Percentiles rank a stretch among this genome's conserved stretches.
Conservation (phyloP, 2,888 invertebrate genomes). For the Acrobasis suavella region DNA sequence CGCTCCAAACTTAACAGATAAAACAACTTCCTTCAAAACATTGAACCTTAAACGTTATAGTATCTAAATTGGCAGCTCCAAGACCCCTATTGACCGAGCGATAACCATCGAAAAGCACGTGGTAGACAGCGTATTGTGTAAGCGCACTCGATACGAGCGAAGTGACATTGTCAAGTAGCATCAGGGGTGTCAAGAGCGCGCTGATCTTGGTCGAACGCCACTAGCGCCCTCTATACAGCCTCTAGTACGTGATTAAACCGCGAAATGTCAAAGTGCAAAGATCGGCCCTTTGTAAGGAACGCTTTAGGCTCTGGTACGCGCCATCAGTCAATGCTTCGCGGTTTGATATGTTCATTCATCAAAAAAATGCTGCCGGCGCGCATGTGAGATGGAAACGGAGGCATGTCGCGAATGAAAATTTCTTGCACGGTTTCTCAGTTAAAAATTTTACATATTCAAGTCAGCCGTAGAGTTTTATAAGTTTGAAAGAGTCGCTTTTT, state of each 20-base stretch:
- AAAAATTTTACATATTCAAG: constrained; percentile 32
- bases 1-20: too few species aligned
- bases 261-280: constrained; percentile 82
- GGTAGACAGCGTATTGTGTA: constrained; percentile 23
- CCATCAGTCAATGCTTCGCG: constrained; percentile 63
- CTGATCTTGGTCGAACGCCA: constrained; percentile 59
- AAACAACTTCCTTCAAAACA: not conserved
- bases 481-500: too few species aligned
- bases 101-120: constrained; percentile 22
- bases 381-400: constrained; percentile 28
- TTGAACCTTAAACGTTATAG: not conserved
- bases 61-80: constrained; percentile 14
- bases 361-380: constrained; percentile 59
- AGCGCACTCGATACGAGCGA: constrained; percentile 34
- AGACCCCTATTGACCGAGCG: constrained; percentile 18
- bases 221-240: constrained; percentile 64
- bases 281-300: constrained; percentile 65
- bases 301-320: constrained; percentile 40
- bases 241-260: constrained; percentile 80
- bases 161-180: constrained; percentile 68
- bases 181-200: constrained; percentile 70
- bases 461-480: not conserved
- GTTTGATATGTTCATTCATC: constrained; percentile 72
- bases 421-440: constrained; percentile 21
- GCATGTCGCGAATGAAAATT: constrained; percentile 27